These are phyloP conservation scores for Glaucopsyche alexis DNA, from an alignment of 2,888 invertebrate genomes.

Conservation along the genomic window DNA sequence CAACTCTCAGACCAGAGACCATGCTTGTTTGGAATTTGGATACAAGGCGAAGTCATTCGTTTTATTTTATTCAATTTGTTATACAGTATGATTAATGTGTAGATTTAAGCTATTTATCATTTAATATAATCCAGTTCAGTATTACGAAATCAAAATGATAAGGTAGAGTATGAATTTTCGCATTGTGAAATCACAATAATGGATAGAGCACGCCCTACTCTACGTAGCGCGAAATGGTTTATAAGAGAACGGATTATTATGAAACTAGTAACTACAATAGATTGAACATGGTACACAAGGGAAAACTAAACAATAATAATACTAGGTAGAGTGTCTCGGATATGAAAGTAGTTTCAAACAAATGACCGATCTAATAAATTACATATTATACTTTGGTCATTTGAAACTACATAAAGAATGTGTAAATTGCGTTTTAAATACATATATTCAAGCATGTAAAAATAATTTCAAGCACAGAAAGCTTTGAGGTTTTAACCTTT, in stretches of 20 bases:
- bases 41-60: background rate
- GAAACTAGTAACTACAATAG: constrained; percentile 9
- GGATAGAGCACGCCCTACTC: constrained; percentile 1
- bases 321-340: background rate
- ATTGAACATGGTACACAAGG: background rate
- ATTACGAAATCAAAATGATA: background rate
- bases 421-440: background rate
- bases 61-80: constrained; percentile 17
- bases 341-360: background rate
- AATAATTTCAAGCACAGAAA: constrained; percentile 10
- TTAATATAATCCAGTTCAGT: background rate
- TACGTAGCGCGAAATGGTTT: constrained; percentile 5
- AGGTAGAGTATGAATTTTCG: constrained; percentile 6
- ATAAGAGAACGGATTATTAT: constrained; percentile 16
- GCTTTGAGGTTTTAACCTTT: background rate
- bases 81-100: constrained; percentile 1
- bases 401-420: background rate
- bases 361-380: background rate
- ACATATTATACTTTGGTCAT: background rate
- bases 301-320: background rate
- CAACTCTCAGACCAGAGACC: background rate
- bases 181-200: background rate
- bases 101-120: constrained; percentile 6
- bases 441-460: background rate
- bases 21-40: background rate